Evolutionary conservation across 2,113 vertebrate species (phyloP), one percentile per base, ranked within the genome.

Genomic region (Clarias batrachus): DNA sequence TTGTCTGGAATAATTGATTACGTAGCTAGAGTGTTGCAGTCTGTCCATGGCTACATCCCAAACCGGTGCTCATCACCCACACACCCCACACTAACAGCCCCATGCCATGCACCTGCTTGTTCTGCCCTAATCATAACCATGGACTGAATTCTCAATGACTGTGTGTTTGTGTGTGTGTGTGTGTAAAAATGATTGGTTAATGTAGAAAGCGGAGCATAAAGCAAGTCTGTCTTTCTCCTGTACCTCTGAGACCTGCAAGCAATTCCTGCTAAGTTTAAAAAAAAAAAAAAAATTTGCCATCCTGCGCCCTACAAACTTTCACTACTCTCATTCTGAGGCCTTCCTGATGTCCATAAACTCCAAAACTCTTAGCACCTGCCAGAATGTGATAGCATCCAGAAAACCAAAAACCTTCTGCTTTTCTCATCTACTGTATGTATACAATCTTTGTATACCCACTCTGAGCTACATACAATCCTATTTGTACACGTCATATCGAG

Each of bases 1-100:
- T 62, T 81, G 56, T 81, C 78, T 41, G 78, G 78, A 81, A 81
- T 81, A 81, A 81, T 81, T 81, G 78, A 81, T 81, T 62, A 81
- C 19, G 19, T 62, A 60, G 57, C 11, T 2, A 62, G 33, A 25
- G 78, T 41, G 78, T 41, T 41, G 57, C 59, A 62, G 59, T 41
- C 77, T 80, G 77, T 59, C 56, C 59, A 37, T 81, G 78, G 78
- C 78, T 41, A 62, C 12, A 4, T 81, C 57, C 78, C 78, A 81
- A 81, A 62, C 21, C 11, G 12, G 30, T 25, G 27, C 57, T 62
- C 57, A 81, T 62, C 78, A 81, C 6, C 30, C 30, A 56, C 78
- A 81, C 57, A 41, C 30, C 30, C 27, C 78, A 81, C 30, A 41
- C 59, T 37, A 62, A 81, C 57, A 41, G 30, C 30, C 41, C 59